These are phyloP conservation scores for Salminus brasiliensis DNA, from an alignment of 2,113 vertebrate genomes.

Conservation along the genomic window DNA sequence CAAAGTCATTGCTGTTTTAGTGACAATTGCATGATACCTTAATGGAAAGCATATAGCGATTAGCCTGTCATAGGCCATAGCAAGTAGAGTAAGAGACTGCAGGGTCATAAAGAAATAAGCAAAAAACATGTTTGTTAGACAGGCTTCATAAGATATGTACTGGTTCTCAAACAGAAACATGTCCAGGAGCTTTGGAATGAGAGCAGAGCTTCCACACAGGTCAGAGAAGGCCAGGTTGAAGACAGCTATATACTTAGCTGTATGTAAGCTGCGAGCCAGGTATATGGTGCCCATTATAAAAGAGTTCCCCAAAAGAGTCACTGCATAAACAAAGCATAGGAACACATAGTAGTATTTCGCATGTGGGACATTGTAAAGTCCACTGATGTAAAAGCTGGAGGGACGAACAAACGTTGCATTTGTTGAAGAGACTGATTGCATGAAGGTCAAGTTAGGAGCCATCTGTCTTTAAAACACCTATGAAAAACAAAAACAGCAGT, in stretches of 20 bases:
- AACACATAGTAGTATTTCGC: constrained; percentile 67
- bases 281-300: constrained; percentile 40
- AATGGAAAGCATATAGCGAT: constrained; percentile 71
- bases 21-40: constrained; percentile 29
- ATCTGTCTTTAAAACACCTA: no score
- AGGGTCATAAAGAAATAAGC: constrained; percentile 61
- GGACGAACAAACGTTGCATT: constrained; percentile 65
- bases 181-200: constrained; percentile 65
- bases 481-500: no score
- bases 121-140: constrained; percentile 70
- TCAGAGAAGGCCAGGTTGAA: neutral
- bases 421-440: no score
- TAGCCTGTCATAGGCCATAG: constrained; percentile 70
- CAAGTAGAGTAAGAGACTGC: constrained; percentile 70
- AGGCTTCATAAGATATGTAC: constrained; percentile 58
- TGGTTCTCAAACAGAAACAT: constrained; percentile 62
- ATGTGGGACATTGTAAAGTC: constrained; percentile 58
- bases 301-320: constrained; percentile 52
- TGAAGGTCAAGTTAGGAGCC: no score
- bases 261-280: constrained; percentile 54
- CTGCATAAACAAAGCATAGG: constrained; percentile 61
- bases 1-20: constrained; percentile 2
- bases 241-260: constrained; percentile 66
- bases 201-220: neutral
- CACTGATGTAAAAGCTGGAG: constrained; percentile 64